A percentile compares a stretch with the other conserved stretches of the same genome.
phyloP scores from a whole-genome alignment of 2,888 invertebrate genomes.

The Hanleya hanleyi region DNA sequence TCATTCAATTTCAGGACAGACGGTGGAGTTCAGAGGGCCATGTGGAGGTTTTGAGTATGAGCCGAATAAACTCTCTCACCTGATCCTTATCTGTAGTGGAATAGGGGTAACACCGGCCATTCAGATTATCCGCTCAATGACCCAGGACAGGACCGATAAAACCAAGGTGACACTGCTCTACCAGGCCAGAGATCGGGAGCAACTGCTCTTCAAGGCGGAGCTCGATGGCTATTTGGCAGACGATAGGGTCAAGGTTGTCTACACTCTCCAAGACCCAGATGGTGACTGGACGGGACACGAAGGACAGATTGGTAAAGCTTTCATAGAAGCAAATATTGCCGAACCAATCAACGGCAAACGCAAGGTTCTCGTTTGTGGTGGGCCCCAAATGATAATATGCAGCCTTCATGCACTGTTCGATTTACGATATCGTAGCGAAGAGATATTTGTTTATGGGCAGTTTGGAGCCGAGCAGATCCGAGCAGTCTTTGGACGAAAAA shows the following conservation, averaged over 20 bases:
- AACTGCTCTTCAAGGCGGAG: background rate
- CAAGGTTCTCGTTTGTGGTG: slow-evolving; percentile 1
- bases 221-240: background rate
- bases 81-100: slow-evolving; percentile 6
- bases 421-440: background rate
- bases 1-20: background rate
- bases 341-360: background rate
- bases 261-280: background rate
- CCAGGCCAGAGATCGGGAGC: background rate
- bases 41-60: slow-evolving; percentile 5
- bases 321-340: background rate
- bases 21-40: slow-evolving; percentile 2
- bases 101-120: slow-evolving; percentile 5
- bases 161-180: background rate
- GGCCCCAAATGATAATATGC: background rate
- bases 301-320: background rate
- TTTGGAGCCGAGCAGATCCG: slow-evolving; percentile 6
- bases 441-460: background rate
- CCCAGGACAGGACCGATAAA: background rate
- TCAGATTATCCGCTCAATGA: background rate
- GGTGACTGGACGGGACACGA: background rate
- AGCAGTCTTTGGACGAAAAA: background rate
- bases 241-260: background rate
- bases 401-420: background rate
- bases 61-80: background rate